Base-by-base conservation (phyloP, 2,888 invertebrate genomes). In the Rhaphigaster nebulosa region DNA sequence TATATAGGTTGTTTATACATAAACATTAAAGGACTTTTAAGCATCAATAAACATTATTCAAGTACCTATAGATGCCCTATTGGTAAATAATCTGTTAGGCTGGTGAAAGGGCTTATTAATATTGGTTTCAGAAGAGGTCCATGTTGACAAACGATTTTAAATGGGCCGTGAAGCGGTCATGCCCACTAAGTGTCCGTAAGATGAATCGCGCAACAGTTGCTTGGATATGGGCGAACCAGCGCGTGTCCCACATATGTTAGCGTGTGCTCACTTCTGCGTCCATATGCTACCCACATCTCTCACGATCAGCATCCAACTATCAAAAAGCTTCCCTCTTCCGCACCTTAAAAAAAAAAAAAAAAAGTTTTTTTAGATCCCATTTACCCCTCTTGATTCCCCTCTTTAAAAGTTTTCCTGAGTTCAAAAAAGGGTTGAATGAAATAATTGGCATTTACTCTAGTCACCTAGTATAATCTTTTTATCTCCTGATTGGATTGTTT, bases 181-280 rank as follows among this genome's bases (percentile, higher is more conserved):
- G 20, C 34, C 70, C 56, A 23, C 56, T 54, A 54, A 56, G 26
- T 52, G 18, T 2, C 6, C 1, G 70, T 15, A 41, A 84, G 84
- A 84, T 45, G 84, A 84, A 84, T 84, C 45, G 84, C 15, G 84
- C 89, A 89, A 89, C 89, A 70, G 89, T 89, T 89, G 89, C 89
- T 5, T 41, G 76, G 60, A 88, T 88, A 88, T 54, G 88, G 88
- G 88, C 60, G 34, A 18, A 8, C n/a, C 41, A 5, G 52, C 89
- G 89, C 89, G 89, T 89, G 89, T 89, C 89, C 89, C 89, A 76
- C 89, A 89, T 89, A 45, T 56, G 56, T 12, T 50, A 45, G 84
- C 84, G 45, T 84, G 45, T 84, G 84, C 84, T n/a, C 84, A 15
- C 45, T 41, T 15, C 38, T 76, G 20, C 8, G 6, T 76, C 34